phyloP scores from a whole-genome alignment of 2,888 invertebrate genomes.

The Calliphora vomitoria region DNA sequence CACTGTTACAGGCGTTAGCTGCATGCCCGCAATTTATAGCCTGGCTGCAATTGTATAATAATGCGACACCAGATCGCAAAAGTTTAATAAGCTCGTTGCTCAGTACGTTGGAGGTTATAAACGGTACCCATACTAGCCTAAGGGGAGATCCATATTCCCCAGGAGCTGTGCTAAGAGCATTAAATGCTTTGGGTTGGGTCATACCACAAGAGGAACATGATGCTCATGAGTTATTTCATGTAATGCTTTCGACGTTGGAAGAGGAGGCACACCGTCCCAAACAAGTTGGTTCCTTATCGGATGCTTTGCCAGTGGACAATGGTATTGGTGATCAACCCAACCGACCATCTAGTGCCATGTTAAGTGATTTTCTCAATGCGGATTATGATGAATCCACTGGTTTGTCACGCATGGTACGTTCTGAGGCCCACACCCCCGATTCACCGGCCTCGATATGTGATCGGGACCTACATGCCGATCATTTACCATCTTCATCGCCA shows the following conservation, averaged over 20 bases:
- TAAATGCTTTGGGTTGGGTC: conserved; percentile 92
- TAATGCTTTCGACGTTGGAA: conserved; percentile 94
- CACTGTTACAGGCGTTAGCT: conserved; percentile 94
- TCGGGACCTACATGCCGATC: conserved; percentile 78
- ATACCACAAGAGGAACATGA: conserved; percentile 97
- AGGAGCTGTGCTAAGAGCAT: conserved; percentile 89
- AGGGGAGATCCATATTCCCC: conserved; percentile 87
- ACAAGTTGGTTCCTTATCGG: conserved; percentile 89
- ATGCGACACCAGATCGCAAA: conserved; percentile 88
- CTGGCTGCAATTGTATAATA: conserved; percentile 90
- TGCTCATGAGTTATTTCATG: conserved; percentile 96
- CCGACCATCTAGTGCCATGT: conserved; percentile 86
- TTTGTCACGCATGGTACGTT: conserved; percentile 83
- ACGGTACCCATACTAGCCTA: conserved; percentile 89
- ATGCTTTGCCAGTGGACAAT: conserved; percentile 87
- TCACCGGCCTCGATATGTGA: conserved; percentile 84
- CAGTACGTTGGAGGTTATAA: conserved; percentile 90
- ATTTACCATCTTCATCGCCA: conserved; percentile 56
- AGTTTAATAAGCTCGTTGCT: conserved; percentile 90
- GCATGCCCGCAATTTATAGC: conserved; percentile 93
- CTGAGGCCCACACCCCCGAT: conserved; percentile 84
- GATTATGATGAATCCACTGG: conserved; percentile 84
- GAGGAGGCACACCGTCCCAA: conserved; percentile 88
- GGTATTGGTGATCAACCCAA: conserved; percentile 84
- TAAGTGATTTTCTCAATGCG: conserved; percentile 83